Percentiles rank a stretch among this genome's conserved stretches.
Conservation (phyloP, 2,888 invertebrate genomes). For the Caenorhabditis sp. region DNA sequence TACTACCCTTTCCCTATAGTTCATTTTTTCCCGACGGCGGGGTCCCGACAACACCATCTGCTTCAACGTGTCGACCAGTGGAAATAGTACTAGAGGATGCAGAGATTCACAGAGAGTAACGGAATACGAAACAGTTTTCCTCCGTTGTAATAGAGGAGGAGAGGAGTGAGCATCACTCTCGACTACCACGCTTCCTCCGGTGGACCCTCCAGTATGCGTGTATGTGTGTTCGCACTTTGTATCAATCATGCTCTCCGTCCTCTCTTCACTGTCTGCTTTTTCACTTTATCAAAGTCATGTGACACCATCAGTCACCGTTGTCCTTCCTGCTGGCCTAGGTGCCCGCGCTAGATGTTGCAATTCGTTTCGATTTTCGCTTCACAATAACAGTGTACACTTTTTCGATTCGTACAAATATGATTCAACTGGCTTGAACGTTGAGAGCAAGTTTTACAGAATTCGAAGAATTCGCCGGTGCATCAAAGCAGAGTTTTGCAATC, state of each 20-base stretch:
- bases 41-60: slow-evolving; percentile 41
- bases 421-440: neutral
- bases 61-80: slow-evolving; percentile 15
- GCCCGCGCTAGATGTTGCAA: slow-evolving; percentile 4
- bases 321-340: neutral
- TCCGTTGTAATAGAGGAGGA: slow-evolving; percentile 50
- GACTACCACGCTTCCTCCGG: neutral
- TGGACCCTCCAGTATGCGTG: slow-evolving; percentile 9
- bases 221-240: slow-evolving; percentile 56
- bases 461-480: too few relatives aligned
- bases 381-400: neutral
- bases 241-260: slow-evolving; percentile 50
- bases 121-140: slow-evolving; percentile 51
- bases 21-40: slow-evolving; percentile 5
- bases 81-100: slow-evolving; percentile 39
- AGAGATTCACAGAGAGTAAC: slow-evolving; percentile 9
- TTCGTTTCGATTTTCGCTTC: slow-evolving; percentile 11
- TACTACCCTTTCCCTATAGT: slow-evolving; percentile 51
- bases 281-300: slow-evolving; percentile 54
- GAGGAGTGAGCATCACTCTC: slow-evolving; percentile 22
- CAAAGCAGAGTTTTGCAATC: too few relatives aligned
- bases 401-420: neutral
- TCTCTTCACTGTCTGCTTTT: slow-evolving; percentile 42
- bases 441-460: too few relatives aligned
- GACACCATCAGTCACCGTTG: slow-evolving; percentile 45